Evolutionary conservation across 30 jellyfish, hydroid and myxozoan species (phyloP).

Genomic region (Cassiopea xamachana): DNA sequence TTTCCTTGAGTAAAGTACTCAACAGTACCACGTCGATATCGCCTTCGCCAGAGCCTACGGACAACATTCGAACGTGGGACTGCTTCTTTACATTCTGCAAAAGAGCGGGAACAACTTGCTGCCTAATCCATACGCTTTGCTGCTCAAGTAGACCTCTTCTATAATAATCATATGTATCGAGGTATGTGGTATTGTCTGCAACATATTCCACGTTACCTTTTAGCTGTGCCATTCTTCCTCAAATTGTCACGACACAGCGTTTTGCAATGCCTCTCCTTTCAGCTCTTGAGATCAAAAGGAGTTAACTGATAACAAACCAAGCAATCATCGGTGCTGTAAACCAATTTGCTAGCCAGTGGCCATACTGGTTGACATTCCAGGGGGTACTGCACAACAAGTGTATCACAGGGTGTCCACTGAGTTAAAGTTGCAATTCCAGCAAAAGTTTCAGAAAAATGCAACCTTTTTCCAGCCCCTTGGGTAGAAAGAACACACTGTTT

Average conservation of each 20-base stretch:
- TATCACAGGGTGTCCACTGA: too few species aligned
- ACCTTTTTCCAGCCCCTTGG: too few species aligned
- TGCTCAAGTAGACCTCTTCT: conserved; percentile 77
- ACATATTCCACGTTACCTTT: conserved; percentile 29
- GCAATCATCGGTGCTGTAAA: too few species aligned
- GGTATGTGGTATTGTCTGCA: conserved; percentile 50
- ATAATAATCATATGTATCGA: conserved; percentile 59
- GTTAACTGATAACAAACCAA: too few species aligned
- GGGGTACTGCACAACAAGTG: too few species aligned
- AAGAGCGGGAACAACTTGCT: conserved; percentile 39
- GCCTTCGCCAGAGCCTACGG: conserved; percentile 79
- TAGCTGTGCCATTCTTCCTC: conserved; percentile 3
- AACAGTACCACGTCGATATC: conserved; percentile 57
- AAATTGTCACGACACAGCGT: background rate
- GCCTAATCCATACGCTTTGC: conserved; percentile 58
- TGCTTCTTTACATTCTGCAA: background rate
- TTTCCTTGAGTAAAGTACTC: conserved; percentile 20
- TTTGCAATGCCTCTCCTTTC: too few species aligned
- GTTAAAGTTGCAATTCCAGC: too few species aligned
- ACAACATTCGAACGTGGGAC: conserved; percentile 12
- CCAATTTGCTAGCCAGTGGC: too few species aligned
- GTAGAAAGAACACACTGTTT: too few species aligned
- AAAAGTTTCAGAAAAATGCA: too few species aligned
- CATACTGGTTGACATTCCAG: too few species aligned
- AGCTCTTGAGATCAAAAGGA: too few species aligned